A percentile compares a stretch with the other conserved stretches of the same genome.
Conservation (phyloP, 2,797 vertebrate genomes). For the Echeneis naucrates region DNA sequence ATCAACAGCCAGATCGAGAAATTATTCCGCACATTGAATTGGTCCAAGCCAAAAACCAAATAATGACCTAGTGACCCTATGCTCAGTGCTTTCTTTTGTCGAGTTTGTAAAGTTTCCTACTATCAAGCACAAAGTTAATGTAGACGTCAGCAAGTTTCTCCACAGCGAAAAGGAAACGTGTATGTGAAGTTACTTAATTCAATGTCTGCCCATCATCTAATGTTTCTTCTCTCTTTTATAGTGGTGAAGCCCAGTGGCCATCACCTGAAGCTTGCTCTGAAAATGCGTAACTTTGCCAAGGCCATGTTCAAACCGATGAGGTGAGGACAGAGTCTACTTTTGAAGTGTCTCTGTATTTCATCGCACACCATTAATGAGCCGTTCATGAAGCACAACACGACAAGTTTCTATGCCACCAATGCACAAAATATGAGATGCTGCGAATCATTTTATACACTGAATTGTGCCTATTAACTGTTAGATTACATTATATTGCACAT, state of each 20-base stretch:
- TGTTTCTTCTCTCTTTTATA: conserved; percentile 56
- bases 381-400: not conserved
- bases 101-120: not conserved
- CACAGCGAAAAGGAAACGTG: not conserved
- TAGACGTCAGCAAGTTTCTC: not conserved
- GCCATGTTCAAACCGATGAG: conserved; percentile 99
- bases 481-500: not conserved
- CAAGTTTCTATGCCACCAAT: not conserved
- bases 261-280: conserved; percentile 94
- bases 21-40: conserved; percentile 21
- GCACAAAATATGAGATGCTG: not conserved
- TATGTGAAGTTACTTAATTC: not conserved
- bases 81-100: conserved; percentile 8
- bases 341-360: not conserved
- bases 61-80: conserved; percentile 15
- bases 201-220: not conserved
- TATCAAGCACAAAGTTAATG: not conserved
- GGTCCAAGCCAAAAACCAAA: conserved; percentile 26
- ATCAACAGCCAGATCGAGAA: conserved; percentile 28
- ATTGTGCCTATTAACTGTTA: not conserved
- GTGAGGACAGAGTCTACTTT: conserved; percentile 80
- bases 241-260: conserved; percentile 98
- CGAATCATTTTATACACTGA: not conserved
- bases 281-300: conserved; percentile 93
- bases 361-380: not conserved